A percentile compares a stretch with the other conserved stretches of the same genome.
phyloP scores from a whole-genome alignment of 2,888 invertebrate species.

The Cetonia aurata region DNA sequence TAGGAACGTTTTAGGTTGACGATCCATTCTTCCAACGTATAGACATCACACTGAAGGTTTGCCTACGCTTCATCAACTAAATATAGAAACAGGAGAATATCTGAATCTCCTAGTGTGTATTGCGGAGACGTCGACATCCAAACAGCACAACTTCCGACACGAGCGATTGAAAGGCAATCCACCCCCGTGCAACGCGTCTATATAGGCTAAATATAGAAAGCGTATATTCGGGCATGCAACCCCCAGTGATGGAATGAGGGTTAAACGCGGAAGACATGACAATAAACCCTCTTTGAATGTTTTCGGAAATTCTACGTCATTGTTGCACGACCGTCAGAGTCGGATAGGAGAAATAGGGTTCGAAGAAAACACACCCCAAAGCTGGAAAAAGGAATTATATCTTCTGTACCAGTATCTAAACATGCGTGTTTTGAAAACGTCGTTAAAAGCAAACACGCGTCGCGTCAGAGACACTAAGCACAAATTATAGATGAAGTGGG shows the following conservation, averaged over 20 bases:
- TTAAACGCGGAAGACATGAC: conserved; percentile 19
- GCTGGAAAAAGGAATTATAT: conserved; percentile 10
- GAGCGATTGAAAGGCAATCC: conserved; percentile 33
- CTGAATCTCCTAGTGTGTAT: background rate
- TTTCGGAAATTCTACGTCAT: conserved; percentile 14
- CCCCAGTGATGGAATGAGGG: background rate
- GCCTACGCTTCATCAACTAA: conserved; percentile 28
- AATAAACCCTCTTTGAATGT: background rate
- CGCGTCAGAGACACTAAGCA: too few species aligned
- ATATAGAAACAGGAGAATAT: conserved; percentile 26
- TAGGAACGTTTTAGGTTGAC: conserved; percentile 11
- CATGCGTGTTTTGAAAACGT: conserved; percentile 17
- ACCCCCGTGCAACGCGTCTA: background rate
- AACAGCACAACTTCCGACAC: conserved; percentile 26
- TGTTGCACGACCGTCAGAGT: background rate
- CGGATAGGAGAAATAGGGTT: conserved; percentile 1
- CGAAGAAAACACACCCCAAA: background rate
- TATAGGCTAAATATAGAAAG: conserved; percentile 29
- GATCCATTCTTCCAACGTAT: conserved; percentile 12
- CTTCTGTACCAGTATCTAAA: conserved; percentile 3
- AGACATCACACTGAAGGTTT: conserved; percentile 18
- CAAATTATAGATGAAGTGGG: too few species aligned
- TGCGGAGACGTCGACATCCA: conserved; percentile 14
- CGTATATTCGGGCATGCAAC: background rate
- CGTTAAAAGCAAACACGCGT: background rate